Conservation (phyloP, 2,797 vertebrate species). For the Lepilemur septentrionalis region DNA sequence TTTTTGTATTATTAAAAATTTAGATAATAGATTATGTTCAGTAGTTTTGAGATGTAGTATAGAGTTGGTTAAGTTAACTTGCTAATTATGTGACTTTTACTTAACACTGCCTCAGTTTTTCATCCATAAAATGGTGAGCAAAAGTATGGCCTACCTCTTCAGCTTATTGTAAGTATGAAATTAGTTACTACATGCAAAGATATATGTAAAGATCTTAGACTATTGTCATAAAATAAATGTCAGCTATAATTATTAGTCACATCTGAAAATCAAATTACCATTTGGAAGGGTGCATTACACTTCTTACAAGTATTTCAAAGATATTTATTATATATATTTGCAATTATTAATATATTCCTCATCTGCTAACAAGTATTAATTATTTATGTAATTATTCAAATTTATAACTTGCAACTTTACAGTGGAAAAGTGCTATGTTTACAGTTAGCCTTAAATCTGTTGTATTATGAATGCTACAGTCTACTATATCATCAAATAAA, state of each 20-base stretch:
- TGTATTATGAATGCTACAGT: not conserved
- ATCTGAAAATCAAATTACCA: not conserved
- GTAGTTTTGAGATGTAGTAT: not conserved
- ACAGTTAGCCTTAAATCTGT: not conserved
- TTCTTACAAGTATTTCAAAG: not conserved
- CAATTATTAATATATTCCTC: not conserved
- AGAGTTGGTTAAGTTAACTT: not conserved
- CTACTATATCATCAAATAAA: not conserved
- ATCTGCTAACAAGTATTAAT: not conserved
- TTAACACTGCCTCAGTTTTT: not conserved
- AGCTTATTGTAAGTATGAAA: not conserved
- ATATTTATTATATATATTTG: not conserved
- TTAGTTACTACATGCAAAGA: not conserved
- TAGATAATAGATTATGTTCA: not conserved
- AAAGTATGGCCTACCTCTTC: not conserved
- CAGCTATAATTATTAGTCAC: not conserved
- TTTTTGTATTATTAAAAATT: not conserved
- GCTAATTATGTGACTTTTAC: not conserved
- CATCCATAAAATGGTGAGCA: conserved; percentile 24
- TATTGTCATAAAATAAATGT: conserved; percentile 13
- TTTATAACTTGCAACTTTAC: not conserved
- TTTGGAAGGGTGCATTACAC: not conserved
- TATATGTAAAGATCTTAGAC: not conserved
- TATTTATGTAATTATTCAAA: not conserved
- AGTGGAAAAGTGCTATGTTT: not conserved